These are phyloP conservation scores for Ormyrus rosae DNA, from an alignment of 2,888 invertebrate species.

Conservation along the genomic window DNA sequence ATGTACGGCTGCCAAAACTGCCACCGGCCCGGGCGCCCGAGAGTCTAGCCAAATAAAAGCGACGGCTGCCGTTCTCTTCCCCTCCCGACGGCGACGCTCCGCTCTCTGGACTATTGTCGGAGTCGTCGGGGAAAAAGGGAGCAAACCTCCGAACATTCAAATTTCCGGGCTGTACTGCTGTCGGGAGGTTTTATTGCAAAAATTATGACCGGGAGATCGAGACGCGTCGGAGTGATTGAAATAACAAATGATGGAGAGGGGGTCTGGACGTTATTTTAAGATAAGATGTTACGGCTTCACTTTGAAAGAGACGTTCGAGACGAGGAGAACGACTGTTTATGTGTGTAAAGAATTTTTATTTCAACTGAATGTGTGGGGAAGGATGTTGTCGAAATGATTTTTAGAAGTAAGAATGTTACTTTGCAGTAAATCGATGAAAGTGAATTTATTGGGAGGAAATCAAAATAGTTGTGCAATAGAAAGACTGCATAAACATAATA, in stretches of 20 bases:
- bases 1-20: conserved; percentile 39
- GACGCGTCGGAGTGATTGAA: not conserved
- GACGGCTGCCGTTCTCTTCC: not conserved
- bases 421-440: too few species aligned
- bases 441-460: too few species aligned
- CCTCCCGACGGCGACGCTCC: not conserved
- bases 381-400: too few species aligned
- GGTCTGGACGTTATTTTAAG: too few species aligned
- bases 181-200: not conserved
- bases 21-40: conserved; percentile 64
- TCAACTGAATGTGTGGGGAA: too few species aligned
- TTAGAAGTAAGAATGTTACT: too few species aligned
- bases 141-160: not conserved
- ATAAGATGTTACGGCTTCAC: too few species aligned
- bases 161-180: not conserved
- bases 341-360: too few species aligned
- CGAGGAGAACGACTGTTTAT: too few species aligned
- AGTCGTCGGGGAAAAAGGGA: not conserved
- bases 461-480: too few species aligned
- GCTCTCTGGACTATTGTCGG: conserved; percentile 25
- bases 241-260: conserved; percentile 5
- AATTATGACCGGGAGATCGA: not conserved
- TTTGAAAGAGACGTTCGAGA: too few species aligned
- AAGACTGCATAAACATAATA: too few species aligned
- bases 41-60: conserved; percentile 73